Base-by-base conservation (phyloP, 2,797 vertebrate genomes). In the Darevskia nairensis region DNA sequence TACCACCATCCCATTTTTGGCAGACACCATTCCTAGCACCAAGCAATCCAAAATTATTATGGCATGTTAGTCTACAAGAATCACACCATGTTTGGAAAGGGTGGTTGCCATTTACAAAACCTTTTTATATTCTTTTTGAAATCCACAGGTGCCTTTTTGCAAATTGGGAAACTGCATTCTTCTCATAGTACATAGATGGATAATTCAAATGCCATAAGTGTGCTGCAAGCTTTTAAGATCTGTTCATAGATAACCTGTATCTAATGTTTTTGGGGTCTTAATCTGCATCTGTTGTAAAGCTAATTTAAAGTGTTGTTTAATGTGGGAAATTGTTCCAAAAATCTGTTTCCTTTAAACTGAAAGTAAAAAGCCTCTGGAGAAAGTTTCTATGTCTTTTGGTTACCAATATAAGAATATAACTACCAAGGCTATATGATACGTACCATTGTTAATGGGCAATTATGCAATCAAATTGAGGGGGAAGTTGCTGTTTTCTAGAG, bases 391-490 rank as follows among this genome's bases (percentile, higher is more conserved):
- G 93, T 90, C 80, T 83, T 91, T 94, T 88, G 82, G 91, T 93
- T 93, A 93, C 82, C 90, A 84, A 90, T 89, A 64, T 44, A 91
- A 94, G 90, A 66, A 91, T 50, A 69, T 88, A 88, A 86, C 81
- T 94, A 82, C 90, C 91, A 84, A 77, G 80, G 84, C 77, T 89
- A 94, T 94, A 95, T 94, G 90, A 94, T 93, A 88, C 50, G 88
- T 92, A 91, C 82, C 85, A 95, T 90, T 86, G 41, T 91, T 90
- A 89, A 69, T 81, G 90, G 92, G 93, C 88, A 92, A 89, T 79
- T 86, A 74, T 61, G 41, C 32, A 44, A n/a, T 9, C 35, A 19
- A 21, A 39, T n/a, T 23, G 17, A 15, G 61, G 32, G 59, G 19
- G 59, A 4, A 46, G 15, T 55, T 80, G 4, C 46, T 72, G 17